Evolutionary conservation across 2,888 invertebrate species (phyloP).

Genomic region (Scaptomyza caliginosa): DNA sequence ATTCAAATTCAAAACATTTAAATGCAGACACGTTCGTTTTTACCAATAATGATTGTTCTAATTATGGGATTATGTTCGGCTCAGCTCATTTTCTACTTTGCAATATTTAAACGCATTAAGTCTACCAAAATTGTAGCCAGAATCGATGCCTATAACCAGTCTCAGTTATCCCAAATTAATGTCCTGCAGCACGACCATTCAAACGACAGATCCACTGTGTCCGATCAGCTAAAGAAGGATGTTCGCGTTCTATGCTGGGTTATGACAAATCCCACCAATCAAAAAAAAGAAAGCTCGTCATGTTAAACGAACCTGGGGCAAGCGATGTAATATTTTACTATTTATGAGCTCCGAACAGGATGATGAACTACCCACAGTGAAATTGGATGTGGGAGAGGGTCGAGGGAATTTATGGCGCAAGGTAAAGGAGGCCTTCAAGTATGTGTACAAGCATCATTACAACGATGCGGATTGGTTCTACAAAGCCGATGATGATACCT

Average conservation of each 20-base stretch:
- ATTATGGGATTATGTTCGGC: slow-evolving; percentile 33
- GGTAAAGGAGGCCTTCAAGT: slow-evolving; percentile 19
- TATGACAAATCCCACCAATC: slow-evolving; percentile 9
- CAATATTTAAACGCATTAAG: slow-evolving; percentile 16
- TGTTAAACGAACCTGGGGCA: slow-evolving; percentile 26
- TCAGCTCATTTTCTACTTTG: slow-evolving; percentile 25
- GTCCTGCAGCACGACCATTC: neutral
- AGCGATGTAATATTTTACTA: slow-evolving; percentile 21
- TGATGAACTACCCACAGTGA: slow-evolving; percentile 10
- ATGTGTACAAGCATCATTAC: slow-evolving; percentile 17
- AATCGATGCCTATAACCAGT: neutral
- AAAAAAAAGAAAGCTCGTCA: slow-evolving; percentile 53
- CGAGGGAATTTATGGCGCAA: slow-evolving; percentile 7
- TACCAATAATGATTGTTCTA: slow-evolving; percentile 20
- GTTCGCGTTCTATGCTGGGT: slow-evolving; percentile 19
- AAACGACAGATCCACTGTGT: neutral
- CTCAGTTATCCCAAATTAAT: neutral
- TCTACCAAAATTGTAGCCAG: neutral
- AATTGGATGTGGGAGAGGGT: slow-evolving; percentile 1
- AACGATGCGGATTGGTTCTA: slow-evolving; percentile 30
- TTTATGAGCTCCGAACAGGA: slow-evolving; percentile 24
- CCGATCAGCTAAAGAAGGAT: slow-evolving; percentile 1
- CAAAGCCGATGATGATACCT: slow-evolving; percentile 29
- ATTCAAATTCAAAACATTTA: neutral
- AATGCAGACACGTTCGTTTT: slow-evolving; percentile 7